A percentile compares a stretch with the other conserved stretches of the same genome.
These are phyloP conservation scores for Oxyura jamaicensis DNA, from an alignment of 2,113 vertebrate genomes.

Conservation along the genomic window DNA sequence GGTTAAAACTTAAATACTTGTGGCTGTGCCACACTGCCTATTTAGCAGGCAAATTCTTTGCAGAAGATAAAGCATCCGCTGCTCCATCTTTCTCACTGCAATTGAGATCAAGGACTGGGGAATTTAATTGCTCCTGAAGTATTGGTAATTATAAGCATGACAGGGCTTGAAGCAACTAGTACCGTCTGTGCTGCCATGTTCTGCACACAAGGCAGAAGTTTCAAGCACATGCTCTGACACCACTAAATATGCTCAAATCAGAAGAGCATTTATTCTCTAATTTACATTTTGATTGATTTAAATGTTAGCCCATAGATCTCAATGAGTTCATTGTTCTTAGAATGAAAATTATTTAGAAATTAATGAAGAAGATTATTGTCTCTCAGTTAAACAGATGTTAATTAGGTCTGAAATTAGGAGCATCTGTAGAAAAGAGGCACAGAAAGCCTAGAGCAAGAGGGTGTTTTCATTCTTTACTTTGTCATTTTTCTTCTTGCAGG, in stretches of 20 bases:
- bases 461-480: not conserved
- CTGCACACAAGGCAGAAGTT: constrained; percentile 35
- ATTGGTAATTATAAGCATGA: constrained; percentile 63
- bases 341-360: constrained; percentile 24
- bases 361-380: not conserved
- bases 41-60: not conserved
- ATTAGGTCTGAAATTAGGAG: not conserved
- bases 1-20: not conserved
- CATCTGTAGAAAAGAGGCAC: not conserved
- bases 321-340: constrained; percentile 27
- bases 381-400: not conserved
- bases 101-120: constrained; percentile 57
- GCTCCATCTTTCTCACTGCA: constrained; percentile 51
- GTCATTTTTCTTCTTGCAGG: constrained; percentile 80
- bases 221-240: constrained; percentile 21
- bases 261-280: constrained; percentile 22
- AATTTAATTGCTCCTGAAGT: constrained; percentile 54
- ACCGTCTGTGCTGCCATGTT: constrained; percentile 5
- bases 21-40: not conserved
- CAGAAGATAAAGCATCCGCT: constrained; percentile 18
- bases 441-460: not conserved
- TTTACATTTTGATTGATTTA: constrained; percentile 53
- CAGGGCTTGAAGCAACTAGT: constrained; percentile 41
- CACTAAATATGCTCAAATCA: constrained; percentile 41
- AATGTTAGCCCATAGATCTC: not conserved